Percentiles rank a stretch among this genome's conserved stretches.
These are phyloP conservation scores for Sebastes kiyomatsui DNA, from an alignment of 2,797 vertebrate genomes.

Conservation along the genomic window DNA sequence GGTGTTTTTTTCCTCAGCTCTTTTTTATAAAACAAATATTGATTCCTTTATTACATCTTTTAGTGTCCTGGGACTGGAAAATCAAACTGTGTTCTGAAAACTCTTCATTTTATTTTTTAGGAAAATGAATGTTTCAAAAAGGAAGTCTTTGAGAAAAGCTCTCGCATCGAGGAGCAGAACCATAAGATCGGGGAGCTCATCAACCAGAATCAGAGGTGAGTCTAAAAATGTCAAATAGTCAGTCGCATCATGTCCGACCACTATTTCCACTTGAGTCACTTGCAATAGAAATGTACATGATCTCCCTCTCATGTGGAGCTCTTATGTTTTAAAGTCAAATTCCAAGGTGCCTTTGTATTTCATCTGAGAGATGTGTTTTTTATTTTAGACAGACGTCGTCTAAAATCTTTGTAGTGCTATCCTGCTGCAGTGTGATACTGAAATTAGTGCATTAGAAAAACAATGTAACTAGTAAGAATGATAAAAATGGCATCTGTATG, in stretches of 20 bases:
- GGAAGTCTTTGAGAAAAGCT: conserved; percentile 95
- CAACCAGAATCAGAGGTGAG: conserved; percentile 95
- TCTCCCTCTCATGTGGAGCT: neutral
- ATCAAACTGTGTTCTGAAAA: neutral
- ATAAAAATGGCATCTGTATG: neutral
- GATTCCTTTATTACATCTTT: neutral
- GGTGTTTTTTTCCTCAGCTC: neutral
- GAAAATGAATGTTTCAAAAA: conserved; percentile 97
- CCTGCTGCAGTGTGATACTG: neutral
- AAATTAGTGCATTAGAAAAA: neutral
- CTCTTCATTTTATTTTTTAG: conserved; percentile 65
- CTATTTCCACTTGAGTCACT: neutral
- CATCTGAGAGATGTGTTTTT: neutral
- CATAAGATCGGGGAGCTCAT: conserved; percentile 94
- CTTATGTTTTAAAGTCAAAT: neutral
- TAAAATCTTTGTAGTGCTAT: neutral
- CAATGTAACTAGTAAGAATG: neutral
- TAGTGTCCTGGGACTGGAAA: neutral
- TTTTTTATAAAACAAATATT: neutral
- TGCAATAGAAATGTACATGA: neutral
- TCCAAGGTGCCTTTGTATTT: neutral
- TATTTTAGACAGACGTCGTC: neutral
- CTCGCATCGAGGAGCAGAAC: conserved; percentile 95
- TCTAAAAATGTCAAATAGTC: neutral
- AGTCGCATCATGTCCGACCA: neutral